These are phyloP conservation scores for Dufourea novaeangliae DNA, from an alignment of 1,140 invertebrate species.

Conservation along the genomic window DNA sequence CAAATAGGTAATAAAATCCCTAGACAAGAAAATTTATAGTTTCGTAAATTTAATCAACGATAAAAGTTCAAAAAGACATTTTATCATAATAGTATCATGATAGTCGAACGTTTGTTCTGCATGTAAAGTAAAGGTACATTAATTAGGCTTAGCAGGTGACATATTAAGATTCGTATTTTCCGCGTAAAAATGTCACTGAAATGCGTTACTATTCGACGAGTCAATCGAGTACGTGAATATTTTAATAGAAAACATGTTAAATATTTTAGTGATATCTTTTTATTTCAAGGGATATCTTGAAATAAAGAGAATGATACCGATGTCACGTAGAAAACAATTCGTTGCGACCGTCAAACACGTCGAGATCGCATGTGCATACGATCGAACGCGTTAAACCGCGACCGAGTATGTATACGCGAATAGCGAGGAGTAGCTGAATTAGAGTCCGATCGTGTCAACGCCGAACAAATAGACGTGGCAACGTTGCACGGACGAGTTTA, in stretches of 20 bases:
- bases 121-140: background rate
- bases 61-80: no score
- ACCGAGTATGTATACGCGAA: constrained; percentile 24
- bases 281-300: background rate
- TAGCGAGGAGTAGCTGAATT: constrained; percentile 57
- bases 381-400: constrained; percentile 37
- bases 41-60: no score
- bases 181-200: background rate
- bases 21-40: no score
- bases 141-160: background rate
- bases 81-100: no score
- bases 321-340: constrained; percentile 22
- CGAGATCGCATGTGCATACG: constrained; percentile 24
- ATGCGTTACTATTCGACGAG: background rate
- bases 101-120: background rate
- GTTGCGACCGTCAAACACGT: constrained; percentile 9
- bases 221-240: background rate
- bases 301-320: background rate
- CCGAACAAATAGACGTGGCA: constrained; percentile 66
- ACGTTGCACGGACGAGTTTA: constrained; percentile 68
- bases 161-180: background rate
- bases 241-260: no score
- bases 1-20: background rate
- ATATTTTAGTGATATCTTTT: no score
- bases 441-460: constrained; percentile 66